phyloP scores from a whole-genome alignment of 2,113 vertebrate genomes.

The Neopipo cinnamomea region DNA sequence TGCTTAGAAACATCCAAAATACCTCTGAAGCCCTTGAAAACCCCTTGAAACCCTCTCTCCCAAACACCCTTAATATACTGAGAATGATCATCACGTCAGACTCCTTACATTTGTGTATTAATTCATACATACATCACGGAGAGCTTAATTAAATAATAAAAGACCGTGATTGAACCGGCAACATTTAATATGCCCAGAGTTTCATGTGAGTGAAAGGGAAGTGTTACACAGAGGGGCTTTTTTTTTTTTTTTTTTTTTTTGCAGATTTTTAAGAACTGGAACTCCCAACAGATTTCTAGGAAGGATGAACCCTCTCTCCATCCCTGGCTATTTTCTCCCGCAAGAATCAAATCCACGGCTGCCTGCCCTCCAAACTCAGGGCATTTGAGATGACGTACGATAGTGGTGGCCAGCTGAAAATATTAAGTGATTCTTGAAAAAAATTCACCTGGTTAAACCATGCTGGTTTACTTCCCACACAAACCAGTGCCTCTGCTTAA shows the following conservation, averaged over 20 bases:
- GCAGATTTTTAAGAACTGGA: background rate
- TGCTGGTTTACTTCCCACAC: background rate
- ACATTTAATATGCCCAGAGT: background rate
- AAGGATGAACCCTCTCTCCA: background rate
- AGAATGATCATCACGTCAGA: background rate
- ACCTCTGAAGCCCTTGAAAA: slow-evolving; percentile 37
- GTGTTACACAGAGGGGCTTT: background rate
- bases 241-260: background rate
- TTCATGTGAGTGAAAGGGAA: background rate
- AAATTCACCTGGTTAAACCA: background rate
- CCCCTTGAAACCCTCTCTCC: slow-evolving; percentile 33
- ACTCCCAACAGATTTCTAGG: background rate
- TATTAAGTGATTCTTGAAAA: background rate
- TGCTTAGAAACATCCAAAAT: slow-evolving; percentile 37
- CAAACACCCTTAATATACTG: slow-evolving; percentile 10
- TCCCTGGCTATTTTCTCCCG: background rate
- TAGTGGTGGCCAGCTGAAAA: background rate
- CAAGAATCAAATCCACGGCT: background rate
- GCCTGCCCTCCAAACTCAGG: background rate
- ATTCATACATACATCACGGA: slow-evolving; percentile 40
- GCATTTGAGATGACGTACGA: background rate
- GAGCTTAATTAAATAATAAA: slow-evolving; percentile 60
- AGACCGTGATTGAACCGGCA: background rate
- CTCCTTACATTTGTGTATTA: slow-evolving; percentile 46
- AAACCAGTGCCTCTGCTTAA: slow-evolving; percentile 6